phyloP scores from a whole-genome alignment of 2,113 vertebrate species.

The Sceloporus undulatus region DNA sequence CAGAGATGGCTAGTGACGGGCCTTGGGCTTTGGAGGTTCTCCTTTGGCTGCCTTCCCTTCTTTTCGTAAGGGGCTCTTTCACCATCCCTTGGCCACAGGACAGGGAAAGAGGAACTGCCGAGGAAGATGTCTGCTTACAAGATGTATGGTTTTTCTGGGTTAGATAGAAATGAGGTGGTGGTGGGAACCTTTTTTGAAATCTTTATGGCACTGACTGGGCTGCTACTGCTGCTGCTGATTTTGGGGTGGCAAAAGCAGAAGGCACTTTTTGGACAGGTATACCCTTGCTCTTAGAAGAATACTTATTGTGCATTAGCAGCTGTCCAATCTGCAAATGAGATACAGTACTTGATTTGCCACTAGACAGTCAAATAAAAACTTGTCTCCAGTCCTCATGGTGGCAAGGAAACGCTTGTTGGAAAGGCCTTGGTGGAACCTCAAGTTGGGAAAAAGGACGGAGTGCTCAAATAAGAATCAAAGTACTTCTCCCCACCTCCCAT shows the following conservation, averaged over 20 bases:
- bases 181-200: too few relatives aligned
- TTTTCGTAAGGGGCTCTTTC: background rate
- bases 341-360: too few relatives aligned
- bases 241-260: too few relatives aligned
- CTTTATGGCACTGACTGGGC: too few relatives aligned
- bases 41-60: background rate
- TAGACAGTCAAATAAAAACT: background rate
- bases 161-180: too few relatives aligned
- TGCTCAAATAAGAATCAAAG: too few relatives aligned
- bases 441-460: background rate
- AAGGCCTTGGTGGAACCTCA: background rate
- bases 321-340: conserved; percentile 15
- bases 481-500: background rate
- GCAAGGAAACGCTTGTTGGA: background rate
- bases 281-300: conserved; percentile 22
- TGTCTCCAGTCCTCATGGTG: background rate
- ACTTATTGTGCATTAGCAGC: conserved; percentile 6
- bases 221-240: too few relatives aligned
- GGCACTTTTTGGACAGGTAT: too few relatives aligned
- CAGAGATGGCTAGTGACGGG: background rate
- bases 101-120: conserved; percentile 2
- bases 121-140: background rate
- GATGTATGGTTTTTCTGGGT: too few relatives aligned
- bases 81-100: background rate
- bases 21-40: background rate